Evolutionary conservation across 1,140 invertebrate species (phyloP).

Genomic region (Pseudoatta argentina): DNA sequence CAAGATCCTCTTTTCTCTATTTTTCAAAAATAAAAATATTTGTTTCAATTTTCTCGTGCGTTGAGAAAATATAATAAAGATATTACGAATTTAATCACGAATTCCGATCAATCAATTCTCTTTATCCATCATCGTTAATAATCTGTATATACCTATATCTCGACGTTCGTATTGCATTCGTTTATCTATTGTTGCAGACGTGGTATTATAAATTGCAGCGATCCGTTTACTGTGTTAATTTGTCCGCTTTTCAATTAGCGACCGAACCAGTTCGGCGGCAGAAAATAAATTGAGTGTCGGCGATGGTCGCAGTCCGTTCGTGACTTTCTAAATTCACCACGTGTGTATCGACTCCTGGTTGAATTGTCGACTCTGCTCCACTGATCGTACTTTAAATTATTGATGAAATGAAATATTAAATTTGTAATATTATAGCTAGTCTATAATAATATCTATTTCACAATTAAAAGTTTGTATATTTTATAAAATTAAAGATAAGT

Average conservation of each 20-base stretch:
- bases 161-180: constrained; percentile 32
- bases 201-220: constrained; percentile 73
- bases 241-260: constrained; percentile 78
- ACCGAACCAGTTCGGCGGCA: constrained; percentile 64
- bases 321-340: constrained; percentile 72
- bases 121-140: constrained; percentile 23
- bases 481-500: neutral
- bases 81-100: neutral
- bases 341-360: constrained; percentile 23
- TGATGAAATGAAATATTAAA: constrained; percentile 19
- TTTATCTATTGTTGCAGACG: constrained; percentile 49
- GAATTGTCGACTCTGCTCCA: constrained; percentile 22
- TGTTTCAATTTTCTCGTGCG: neutral
- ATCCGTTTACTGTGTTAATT: constrained; percentile 76
- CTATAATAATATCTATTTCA: neutral
- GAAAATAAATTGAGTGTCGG: constrained; percentile 70
- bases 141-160: neutral
- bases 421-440: neutral
- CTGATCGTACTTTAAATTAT: constrained; percentile 44
- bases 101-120: neutral
- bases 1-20: neutral
- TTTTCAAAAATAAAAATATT: neutral
- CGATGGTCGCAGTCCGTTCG: constrained; percentile 54
- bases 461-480: neutral
- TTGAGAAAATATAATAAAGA: neutral